These are phyloP conservation scores for Drosophila tsacasi DNA, from an alignment of 1,140 invertebrate genomes.

Conservation along the genomic window DNA sequence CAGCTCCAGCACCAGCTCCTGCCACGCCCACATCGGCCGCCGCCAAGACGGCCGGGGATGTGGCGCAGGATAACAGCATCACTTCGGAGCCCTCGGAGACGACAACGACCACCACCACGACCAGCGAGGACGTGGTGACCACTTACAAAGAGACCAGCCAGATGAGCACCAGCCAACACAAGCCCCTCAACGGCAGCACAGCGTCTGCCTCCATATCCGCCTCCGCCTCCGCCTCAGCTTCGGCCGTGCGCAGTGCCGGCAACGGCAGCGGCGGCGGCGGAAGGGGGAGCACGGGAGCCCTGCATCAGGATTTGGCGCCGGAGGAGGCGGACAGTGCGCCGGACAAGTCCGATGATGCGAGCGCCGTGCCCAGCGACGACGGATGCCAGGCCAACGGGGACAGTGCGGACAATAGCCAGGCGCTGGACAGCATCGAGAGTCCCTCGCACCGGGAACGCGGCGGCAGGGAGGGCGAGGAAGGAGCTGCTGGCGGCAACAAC, in stretches of 20 bases:
- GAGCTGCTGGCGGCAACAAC: conserved; percentile 13
- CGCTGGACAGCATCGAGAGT: conserved; percentile 80
- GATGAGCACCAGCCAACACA: conserved; percentile 58
- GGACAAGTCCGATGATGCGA: conserved; percentile 72
- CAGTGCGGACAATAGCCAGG: conserved; percentile 77
- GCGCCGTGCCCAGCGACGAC: conserved; percentile 65
- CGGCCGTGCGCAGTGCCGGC: conserved; percentile 21
- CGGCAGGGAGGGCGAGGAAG: conserved; percentile 11
- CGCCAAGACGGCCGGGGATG: conserved; percentile 55
- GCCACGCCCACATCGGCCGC: conserved; percentile 38
- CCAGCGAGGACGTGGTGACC: conserved; percentile 83
- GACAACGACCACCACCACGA: conserved; percentile 84
- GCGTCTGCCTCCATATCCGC: conserved; percentile 40
- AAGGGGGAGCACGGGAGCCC: conserved; percentile 12
- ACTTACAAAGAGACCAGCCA: conserved; percentile 83
- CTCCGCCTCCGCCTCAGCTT: conserved; percentile 43
- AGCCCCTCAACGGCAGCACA: conserved; percentile 59
- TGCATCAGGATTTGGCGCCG: conserved; percentile 4
- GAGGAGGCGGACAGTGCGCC: conserved; percentile 58
- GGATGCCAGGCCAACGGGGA: conserved; percentile 52
- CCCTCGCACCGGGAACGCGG: conserved; percentile 54
- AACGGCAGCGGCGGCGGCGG: conserved; percentile 15
- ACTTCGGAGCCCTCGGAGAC: conserved; percentile 84
- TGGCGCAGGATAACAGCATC: conserved; percentile 82
- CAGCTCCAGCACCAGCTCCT: conserved; percentile 31